Percentiles rank a stretch among this genome's conserved stretches.
phyloP scores from a whole-genome alignment of 2,888 invertebrate species.

The Cecidostiba fungosa region DNA sequence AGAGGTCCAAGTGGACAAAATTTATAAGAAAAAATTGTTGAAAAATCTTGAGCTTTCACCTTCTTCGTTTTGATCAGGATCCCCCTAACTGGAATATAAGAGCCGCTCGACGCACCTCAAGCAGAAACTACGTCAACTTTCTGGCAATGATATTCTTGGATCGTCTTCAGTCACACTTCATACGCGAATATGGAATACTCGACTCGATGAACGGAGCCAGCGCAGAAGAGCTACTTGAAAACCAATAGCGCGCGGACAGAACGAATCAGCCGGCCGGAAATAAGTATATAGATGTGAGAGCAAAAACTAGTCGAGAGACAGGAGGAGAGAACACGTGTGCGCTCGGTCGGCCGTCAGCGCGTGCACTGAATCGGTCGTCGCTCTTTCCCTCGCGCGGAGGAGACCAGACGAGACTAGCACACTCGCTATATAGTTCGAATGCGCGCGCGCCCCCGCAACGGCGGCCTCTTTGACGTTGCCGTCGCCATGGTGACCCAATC shows the following conservation, averaged over 20 bases:
- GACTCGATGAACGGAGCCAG: background rate
- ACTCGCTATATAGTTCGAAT: background rate
- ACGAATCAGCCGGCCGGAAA: background rate
- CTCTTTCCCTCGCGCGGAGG: conserved; percentile 69
- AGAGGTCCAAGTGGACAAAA: background rate
- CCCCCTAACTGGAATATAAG: background rate
- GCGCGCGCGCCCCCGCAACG: conserved; percentile 23
- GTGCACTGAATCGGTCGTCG: conserved; percentile 76
- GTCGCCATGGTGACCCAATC: conserved; percentile 22
- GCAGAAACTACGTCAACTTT: background rate
- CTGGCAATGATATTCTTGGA: background rate
- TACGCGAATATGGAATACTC: background rate
- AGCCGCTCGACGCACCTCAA: background rate
- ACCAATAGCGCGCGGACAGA: background rate
- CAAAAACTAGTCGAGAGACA: background rate
- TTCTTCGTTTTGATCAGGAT: conserved; percentile 34
- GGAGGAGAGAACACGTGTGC: conserved; percentile 66
- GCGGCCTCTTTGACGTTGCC: background rate
- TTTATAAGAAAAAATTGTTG: background rate
- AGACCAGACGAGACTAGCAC: conserved; percentile 58
- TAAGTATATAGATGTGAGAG: background rate
- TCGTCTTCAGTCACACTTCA: conserved; percentile 11
- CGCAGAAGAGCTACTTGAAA: background rate
- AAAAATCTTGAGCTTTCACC: conserved; percentile 8
- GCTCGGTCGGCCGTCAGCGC: conserved; percentile 76